Base-by-base conservation (phyloP, 1,140 invertebrate genomes). In the Choristoneura fumiferana region DNA sequence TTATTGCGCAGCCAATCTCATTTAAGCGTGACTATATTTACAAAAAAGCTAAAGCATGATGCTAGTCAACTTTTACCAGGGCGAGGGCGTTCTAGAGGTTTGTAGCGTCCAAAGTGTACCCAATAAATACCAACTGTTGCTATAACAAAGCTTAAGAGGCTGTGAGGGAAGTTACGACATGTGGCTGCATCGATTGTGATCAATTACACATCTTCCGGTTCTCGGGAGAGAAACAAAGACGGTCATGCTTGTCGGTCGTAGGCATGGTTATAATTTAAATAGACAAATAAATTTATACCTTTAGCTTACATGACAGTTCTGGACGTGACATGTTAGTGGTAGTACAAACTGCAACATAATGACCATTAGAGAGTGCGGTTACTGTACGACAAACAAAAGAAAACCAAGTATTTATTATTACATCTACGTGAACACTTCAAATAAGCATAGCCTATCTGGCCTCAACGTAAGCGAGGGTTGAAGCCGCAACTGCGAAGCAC, bases 261-360 rank as follows among this genome's bases (percentile, higher is more conserved):
- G 72, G 69, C 78, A 79, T 79, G 81, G 74, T 84, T 84, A 78
- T 68, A 63, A 88, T 85, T 76, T 85, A 83, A 87, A 87, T 78
- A 88, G 81, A 81, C 81, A 85, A 87, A 89, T 81, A 81, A 85
- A 86, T 76, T 83, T 86, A 89, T 87, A 89, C 86, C 86, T 89
- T 87, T 89, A 89, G 84, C 86, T 89, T 87, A 89, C 86, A 89
- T 89, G 86, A 89, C 84, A 89, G 81, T 86, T 89, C 84, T 89
- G 86, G 86, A 86, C 83, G 86, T 89, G 84, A 89, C 84, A 89
- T 89, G 86, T 89, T 89, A 89, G 86, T 89, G 86, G 86, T 84
- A 87, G 84, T 84, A 87, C 83, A 89, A 85, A 89, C 86, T 87
- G 86, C 86, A 89, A 89, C 86, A 87, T 89, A 89, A 89, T 87